These are phyloP conservation scores for Saccopteryx bilineata DNA, from an alignment of 2,113 vertebrate species.

Conservation along the genomic window DNA sequence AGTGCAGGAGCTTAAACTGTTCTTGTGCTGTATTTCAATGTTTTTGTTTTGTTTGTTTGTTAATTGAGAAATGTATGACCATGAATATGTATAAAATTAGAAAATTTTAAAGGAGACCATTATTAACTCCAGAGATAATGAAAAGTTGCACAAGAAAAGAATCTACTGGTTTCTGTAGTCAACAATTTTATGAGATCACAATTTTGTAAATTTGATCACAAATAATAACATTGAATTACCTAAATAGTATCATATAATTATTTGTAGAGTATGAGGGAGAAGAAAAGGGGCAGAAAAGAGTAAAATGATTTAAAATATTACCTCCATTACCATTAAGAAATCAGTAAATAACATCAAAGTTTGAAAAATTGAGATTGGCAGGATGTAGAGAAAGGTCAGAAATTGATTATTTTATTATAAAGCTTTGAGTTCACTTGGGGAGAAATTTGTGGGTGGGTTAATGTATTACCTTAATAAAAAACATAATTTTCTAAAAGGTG, in stretches of 20 bases:
- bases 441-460: background rate
- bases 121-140: constrained; percentile 42
- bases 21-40: background rate
- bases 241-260: constrained; percentile 21
- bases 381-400: background rate
- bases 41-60: background rate
- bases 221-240: background rate
- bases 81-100: background rate
- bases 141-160: constrained; percentile 23
- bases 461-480: constrained; percentile 32
- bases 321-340: background rate
- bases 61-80: background rate
- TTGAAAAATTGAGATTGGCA: constrained; percentile 42
- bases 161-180: constrained; percentile 13
- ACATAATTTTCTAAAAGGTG: constrained; percentile 30
- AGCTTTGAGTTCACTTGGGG: constrained; percentile 16
- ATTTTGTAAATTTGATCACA: constrained; percentile 49
- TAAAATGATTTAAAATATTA: constrained; percentile 13
- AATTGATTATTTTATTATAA: constrained; percentile 28
- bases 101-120: background rate
- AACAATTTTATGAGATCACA: constrained; percentile 41
- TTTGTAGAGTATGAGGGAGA: constrained; percentile 18
- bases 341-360: constrained; percentile 40
- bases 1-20: background rate
- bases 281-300: background rate